Percentiles rank a stretch among this genome's conserved stretches.
Conservation (phyloP, 2,113 vertebrate species). For the Phoxinus phoxinus region DNA sequence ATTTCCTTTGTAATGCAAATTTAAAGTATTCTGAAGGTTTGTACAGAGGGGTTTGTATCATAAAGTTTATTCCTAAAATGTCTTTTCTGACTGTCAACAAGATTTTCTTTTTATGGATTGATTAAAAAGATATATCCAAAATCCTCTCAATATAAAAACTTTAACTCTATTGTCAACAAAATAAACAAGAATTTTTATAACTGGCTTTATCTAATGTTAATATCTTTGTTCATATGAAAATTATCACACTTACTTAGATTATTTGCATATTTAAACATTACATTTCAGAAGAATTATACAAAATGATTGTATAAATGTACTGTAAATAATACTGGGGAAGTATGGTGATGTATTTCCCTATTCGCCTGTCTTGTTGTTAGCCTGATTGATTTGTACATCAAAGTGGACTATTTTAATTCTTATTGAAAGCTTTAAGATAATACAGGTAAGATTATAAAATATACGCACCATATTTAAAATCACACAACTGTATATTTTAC, state of each 20-base stretch:
- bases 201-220: neutral
- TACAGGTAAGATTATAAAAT: too few species aligned
- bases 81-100: too few species aligned
- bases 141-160: neutral
- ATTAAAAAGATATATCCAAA: neutral
- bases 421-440: too few species aligned
- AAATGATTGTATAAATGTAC: neutral
- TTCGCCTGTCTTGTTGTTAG: neutral
- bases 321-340: neutral
- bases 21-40: neutral
- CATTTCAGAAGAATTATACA: neutral
- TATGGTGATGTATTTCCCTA: neutral
- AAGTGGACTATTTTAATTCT: too few species aligned
- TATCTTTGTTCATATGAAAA: neutral
- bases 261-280: neutral
- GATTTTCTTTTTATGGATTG: neutral
- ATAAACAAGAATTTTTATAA: neutral
- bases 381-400: too few species aligned
- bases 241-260: neutral
- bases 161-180: neutral
- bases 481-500: neutral
- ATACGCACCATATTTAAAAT: too few species aligned
- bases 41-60: neutral
- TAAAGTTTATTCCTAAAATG: neutral
- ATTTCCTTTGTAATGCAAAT: too few species aligned